Evolutionary conservation across 2,797 vertebrate species (phyloP), one percentile per base, ranked within the genome.

Genomic region (Chiloscyllium punctatum): DNA sequence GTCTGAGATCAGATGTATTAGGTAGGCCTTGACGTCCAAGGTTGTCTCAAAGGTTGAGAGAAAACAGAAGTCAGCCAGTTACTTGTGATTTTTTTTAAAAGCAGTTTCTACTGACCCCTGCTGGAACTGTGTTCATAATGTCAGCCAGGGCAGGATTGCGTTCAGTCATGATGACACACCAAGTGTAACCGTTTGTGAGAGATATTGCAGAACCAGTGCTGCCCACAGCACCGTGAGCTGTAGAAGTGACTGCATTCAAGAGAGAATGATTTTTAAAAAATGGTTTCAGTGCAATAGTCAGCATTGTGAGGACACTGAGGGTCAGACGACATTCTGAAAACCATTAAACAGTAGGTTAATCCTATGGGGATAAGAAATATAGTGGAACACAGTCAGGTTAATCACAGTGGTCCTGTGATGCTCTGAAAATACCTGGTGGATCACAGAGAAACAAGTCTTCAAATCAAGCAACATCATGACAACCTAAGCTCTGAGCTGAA

Each of bases 401-500:
- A 53, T 95, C 94, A 95, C 71, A 77, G 51, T 72, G 92, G 37
- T 72, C 92, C 92, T 94, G 92, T 30, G 69, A 94, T 92, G 90
- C 69, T 72, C 53, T 92, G 74, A 53, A 95, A 74, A 53, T 77
- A 77, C 69, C 51, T 77, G 77, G 68, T 74, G 71, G 27, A 77
- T 77, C 90, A 57, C 71, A 95, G 94, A 77, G 94, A 74, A 74
- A n/a, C 27, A 3, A 57, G 71, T 33, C 48, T 77, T 77, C 94
- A 95, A 95, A 95, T 95, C 42, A 95, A 74, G 69, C 48, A 77
- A 95, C 94, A 95, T 77, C 72, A 77, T 53, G 71, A 77, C 94
- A 95, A 95, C 42, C 94, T 95, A 77, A 95, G 94, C 94, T 95
- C 30, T 33, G 94, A 77, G 94, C 94, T 95, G 94, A 95, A 95